phyloP scores from a whole-genome alignment of 2,888 invertebrate species.

The Erebia aethiops region DNA sequence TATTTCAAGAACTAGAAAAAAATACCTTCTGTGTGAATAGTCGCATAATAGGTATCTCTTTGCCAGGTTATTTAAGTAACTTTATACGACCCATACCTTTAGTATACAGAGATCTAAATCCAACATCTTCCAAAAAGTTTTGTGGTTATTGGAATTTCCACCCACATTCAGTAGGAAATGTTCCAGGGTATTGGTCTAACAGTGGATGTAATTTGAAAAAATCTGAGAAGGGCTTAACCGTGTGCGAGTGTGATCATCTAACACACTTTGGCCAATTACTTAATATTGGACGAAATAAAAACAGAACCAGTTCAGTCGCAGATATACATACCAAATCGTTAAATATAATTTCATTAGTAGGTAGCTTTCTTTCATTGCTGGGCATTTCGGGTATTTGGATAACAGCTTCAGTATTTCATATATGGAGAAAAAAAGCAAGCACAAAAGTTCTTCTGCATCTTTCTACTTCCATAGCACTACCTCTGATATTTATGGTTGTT shows the following conservation, averaged over 20 bases:
- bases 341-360: slow-evolving; percentile 83
- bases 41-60: slow-evolving; percentile 83
- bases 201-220: slow-evolving; percentile 76
- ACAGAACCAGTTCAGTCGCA: slow-evolving; percentile 38
- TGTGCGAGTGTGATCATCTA: slow-evolving; percentile 82
- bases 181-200: slow-evolving; percentile 79
- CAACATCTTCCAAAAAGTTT: slow-evolving; percentile 47
- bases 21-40: slow-evolving; percentile 63
- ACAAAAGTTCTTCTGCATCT: slow-evolving; percentile 86
- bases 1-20: slow-evolving; percentile 75
- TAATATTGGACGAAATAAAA: slow-evolving; percentile 48
- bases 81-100: slow-evolving; percentile 81
- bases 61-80: slow-evolving; percentile 82
- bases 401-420: slow-evolving; percentile 82
- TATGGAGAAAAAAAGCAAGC: slow-evolving; percentile 85
- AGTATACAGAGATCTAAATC: slow-evolving; percentile 64
- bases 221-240: slow-evolving; percentile 52
- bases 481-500: slow-evolving; percentile 74
- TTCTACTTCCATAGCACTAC: slow-evolving; percentile 84
- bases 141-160: slow-evolving; percentile 85
- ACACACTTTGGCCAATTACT: slow-evolving; percentile 85
- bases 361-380: slow-evolving; percentile 82
- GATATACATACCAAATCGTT: slow-evolving; percentile 69
- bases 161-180: slow-evolving; percentile 43
- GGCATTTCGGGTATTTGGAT: slow-evolving; percentile 83